Percentiles rank a stretch among this genome's conserved stretches.
Evolutionary conservation across 30 jellyfish, hydroid and myxozoan species (phyloP).

Genomic region (Catostylus mosaicus): DNA sequence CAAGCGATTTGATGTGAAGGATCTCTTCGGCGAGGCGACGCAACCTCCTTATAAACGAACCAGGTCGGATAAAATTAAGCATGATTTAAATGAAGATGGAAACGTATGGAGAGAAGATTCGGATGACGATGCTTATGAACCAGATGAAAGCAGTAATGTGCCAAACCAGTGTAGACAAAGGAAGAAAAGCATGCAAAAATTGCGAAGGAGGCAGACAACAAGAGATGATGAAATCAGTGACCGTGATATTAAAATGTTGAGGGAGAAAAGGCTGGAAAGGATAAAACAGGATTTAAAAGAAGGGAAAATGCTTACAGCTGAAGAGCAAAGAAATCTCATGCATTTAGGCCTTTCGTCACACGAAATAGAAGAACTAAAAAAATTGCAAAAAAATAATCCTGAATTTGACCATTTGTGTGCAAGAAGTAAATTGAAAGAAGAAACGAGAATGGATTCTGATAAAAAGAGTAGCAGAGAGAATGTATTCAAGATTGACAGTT

Average conservation of each 20-base stretch:
- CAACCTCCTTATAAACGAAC: slow-evolving; percentile 42
- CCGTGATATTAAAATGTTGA: slow-evolving; percentile 30
- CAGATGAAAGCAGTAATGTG: not conserved
- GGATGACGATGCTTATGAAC: not conserved
- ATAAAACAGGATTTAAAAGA: slow-evolving; percentile 38
- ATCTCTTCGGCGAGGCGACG: slow-evolving; percentile 27
- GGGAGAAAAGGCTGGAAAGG: slow-evolving; percentile 29
- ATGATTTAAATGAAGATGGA: not conserved
- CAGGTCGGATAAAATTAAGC: slow-evolving; percentile 13
- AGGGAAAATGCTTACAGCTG: slow-evolving; percentile 37
- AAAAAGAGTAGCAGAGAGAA: not conserved
- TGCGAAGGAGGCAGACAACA: not conserved
- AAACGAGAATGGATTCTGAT: not conserved
- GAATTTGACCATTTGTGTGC: not conserved
- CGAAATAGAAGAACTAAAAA: slow-evolving; percentile 18
- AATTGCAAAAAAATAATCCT: not conserved
- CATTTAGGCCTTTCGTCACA: slow-evolving; percentile 31
- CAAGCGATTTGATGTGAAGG: slow-evolving; percentile 59
- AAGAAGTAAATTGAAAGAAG: not conserved
- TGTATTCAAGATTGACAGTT: not conserved
- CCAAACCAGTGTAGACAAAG: not conserved
- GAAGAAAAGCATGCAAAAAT: not conserved
- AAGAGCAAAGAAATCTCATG: slow-evolving; percentile 45
- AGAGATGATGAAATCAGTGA: slow-evolving; percentile 30
- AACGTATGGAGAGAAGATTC: slow-evolving; percentile 15